These are phyloP conservation scores for Synanthedon andrenaeformis DNA, from an alignment of 2,888 invertebrate species.

Conservation along the genomic window DNA sequence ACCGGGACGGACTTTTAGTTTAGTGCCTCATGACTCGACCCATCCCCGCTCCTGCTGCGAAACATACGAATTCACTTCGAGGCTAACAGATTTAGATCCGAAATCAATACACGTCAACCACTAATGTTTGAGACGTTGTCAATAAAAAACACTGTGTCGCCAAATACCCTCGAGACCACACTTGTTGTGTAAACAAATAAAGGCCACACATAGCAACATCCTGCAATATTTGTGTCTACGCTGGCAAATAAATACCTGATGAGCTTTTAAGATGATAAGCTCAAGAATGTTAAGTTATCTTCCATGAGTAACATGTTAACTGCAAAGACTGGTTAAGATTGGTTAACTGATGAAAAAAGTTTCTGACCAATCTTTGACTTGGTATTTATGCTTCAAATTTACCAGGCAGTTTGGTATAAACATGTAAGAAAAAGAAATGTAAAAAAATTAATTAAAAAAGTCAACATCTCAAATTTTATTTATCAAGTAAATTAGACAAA, in stretches of 20 bases:
- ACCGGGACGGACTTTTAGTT: conserved; percentile 16
- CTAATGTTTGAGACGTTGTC: conserved; percentile 19
- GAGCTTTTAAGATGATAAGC: conserved; percentile 8
- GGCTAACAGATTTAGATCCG: conserved; percentile 37
- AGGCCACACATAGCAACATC: conserved; percentile 16
- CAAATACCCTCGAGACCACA: conserved; percentile 32
- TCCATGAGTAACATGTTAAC: conserved; percentile 2
- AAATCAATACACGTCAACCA: conserved; percentile 51
- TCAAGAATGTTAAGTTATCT: conserved; percentile 2
- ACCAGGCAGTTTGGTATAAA: too few species aligned
- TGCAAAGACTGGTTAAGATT: too few species aligned
- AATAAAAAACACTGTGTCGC: conserved; percentile 29
- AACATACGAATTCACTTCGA: conserved; percentile 63
- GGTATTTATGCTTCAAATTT: too few species aligned
- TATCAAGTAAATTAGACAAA: too few species aligned
- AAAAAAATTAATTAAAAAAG: too few species aligned
- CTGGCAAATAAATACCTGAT: conserved; percentile 16
- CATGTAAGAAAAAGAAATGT: too few species aligned
- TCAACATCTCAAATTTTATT: too few species aligned
- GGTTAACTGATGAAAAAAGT: background rate
- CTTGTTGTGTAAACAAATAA: conserved; percentile 18
- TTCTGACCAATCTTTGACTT: too few species aligned
- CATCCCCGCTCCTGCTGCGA: conserved; percentile 55
- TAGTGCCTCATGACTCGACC: conserved; percentile 40
- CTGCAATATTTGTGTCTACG: conserved; percentile 10